Conservation (phyloP, 2,888 invertebrate species). For the Callyntrura sp. region DNA sequence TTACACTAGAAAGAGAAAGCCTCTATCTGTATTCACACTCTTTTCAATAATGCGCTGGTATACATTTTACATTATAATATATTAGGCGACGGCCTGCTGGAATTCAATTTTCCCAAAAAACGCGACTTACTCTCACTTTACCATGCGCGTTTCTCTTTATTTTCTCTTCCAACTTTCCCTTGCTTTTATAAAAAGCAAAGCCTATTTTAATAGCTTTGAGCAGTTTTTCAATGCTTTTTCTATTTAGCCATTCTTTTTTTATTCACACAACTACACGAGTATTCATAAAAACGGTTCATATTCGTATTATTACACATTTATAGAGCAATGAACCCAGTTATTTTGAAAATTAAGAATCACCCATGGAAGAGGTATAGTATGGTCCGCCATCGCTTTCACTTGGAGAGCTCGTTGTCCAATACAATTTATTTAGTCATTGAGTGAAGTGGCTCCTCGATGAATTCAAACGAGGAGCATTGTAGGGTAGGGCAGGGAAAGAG, state of each 20-base stretch:
- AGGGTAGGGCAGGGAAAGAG: too few relatives aligned
- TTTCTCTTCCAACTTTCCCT: too few relatives aligned
- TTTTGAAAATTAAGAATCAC: too few relatives aligned
- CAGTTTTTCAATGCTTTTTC: conserved; percentile 16
- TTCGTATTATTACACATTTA: too few relatives aligned
- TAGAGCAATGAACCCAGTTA: background rate
- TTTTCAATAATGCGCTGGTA: background rate
- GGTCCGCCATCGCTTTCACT: too few relatives aligned
- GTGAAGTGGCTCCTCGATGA: too few relatives aligned
- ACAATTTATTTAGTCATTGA: too few relatives aligned
- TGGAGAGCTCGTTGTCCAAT: too few relatives aligned
- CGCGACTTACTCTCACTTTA: conserved; percentile 36
- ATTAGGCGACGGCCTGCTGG: conserved; percentile 66
- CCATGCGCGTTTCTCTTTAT: background rate
- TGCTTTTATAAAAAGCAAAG: conserved; percentile 33
- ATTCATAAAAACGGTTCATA: too few relatives aligned
- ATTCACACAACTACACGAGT: conserved; percentile 11
- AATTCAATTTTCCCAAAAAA: conserved; percentile 68
- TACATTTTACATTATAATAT: conserved; percentile 59
- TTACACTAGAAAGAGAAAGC: background rate
- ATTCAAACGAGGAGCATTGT: too few relatives aligned
- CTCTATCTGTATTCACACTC: too few relatives aligned
- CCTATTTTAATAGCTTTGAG: conserved; percentile 60
- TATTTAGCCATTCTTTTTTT: background rate
- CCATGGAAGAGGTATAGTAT: too few relatives aligned